phyloP scores from a whole-genome alignment of 2,113 vertebrate species.

The Sturnira hondurensis region DNA sequence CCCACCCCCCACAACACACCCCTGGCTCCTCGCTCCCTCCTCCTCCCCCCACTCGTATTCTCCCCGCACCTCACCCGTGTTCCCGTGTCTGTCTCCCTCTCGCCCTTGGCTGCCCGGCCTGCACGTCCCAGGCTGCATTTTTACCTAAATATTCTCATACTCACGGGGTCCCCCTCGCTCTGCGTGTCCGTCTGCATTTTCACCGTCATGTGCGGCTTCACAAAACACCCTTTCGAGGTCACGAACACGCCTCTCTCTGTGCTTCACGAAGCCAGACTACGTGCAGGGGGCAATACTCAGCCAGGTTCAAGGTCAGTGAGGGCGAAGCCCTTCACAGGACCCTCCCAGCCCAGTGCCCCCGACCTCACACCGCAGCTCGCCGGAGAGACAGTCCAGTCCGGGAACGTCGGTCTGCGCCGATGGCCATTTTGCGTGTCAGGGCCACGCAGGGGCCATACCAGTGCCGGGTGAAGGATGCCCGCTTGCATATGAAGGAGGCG shows the following conservation, averaged over 20 bases:
- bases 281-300: neutral
- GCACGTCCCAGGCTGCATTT: neutral
- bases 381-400: too few species aligned
- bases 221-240: neutral
- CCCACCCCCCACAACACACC: too few species aligned
- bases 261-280: neutral
- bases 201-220: neutral
- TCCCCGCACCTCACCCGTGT: neutral
- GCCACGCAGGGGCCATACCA: too few species aligned
- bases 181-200: neutral
- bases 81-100: neutral
- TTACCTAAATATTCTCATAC: neutral
- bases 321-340: too few species aligned
- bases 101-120: neutral
- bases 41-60: neutral
- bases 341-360: too few species aligned
- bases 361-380: too few species aligned
- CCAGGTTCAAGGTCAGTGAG: neutral
- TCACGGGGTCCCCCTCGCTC: neutral
- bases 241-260: too few species aligned
- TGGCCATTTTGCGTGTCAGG: too few species aligned
- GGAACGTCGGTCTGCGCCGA: too few species aligned
- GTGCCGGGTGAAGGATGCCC: too few species aligned
- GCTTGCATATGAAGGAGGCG: too few species aligned
- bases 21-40: neutral